Conservation (phyloP, 2,797 vertebrate genomes). For the Neopelma chrysocephalum region DNA sequence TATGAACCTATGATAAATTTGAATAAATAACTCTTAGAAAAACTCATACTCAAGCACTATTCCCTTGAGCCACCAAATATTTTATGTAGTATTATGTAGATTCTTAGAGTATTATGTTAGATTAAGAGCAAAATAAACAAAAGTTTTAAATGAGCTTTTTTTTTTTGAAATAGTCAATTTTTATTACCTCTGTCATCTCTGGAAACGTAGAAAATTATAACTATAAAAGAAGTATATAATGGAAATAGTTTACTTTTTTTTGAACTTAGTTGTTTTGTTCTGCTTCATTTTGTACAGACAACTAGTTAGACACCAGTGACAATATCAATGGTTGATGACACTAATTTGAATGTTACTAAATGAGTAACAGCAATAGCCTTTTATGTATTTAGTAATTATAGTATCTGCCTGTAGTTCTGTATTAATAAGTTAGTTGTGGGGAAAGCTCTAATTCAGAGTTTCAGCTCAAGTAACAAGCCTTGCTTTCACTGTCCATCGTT, state of each 20-base stretch:
- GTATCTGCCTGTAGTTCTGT: not conserved
- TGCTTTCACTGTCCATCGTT: not conserved
- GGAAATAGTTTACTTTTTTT: not conserved
- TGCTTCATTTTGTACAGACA: not conserved
- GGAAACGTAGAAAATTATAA: not conserved
- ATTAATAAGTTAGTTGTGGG: not conserved
- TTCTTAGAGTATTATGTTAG: not conserved
- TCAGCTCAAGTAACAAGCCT: not conserved
- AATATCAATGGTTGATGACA: not conserved
- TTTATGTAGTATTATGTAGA: not conserved
- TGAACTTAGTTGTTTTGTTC: not conserved
- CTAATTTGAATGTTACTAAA: not conserved
- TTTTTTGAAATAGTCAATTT: fast-evolving
- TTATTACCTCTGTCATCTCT: not conserved
- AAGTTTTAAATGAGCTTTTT: not conserved
- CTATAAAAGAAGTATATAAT: not conserved
- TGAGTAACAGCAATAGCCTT: not conserved
- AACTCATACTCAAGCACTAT: not conserved
- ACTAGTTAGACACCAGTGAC: not conserved
- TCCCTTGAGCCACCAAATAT: not conserved
- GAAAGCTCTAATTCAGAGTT: not conserved
- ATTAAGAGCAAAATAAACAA: not conserved
- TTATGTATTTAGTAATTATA: not conserved
- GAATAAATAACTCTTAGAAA: not conserved
- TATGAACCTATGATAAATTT: not conserved